These are phyloP conservation scores for Amia ocellicauda DNA, from an alignment of 2,113 vertebrate species.

Conservation along the genomic window DNA sequence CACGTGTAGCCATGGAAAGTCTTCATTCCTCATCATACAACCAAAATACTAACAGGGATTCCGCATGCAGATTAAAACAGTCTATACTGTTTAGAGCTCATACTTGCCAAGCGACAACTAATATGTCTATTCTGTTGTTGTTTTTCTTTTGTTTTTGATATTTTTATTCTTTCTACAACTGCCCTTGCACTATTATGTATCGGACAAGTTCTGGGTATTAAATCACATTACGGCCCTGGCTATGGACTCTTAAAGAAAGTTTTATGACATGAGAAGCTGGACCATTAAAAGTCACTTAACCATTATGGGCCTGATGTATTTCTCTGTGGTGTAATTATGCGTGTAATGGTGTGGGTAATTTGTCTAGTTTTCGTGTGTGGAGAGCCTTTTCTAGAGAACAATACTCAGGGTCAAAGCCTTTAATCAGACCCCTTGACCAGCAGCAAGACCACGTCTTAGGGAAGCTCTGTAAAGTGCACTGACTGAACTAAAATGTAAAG, in stretches of 20 bases:
- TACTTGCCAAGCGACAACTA: too few species aligned
- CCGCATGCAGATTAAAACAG: too few species aligned
- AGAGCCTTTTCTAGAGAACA: constrained; percentile 12
- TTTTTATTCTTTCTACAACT: too few species aligned
- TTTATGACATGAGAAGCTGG: not conserved
- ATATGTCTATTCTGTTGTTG: too few species aligned
- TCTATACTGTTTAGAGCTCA: too few species aligned
- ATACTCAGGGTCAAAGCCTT: constrained; percentile 9
- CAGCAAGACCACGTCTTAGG: not conserved
- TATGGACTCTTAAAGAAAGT: not conserved
- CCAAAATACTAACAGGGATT: too few species aligned
- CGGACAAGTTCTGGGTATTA: not conserved
- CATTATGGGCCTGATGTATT: constrained; percentile 10
- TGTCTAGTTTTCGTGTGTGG: not conserved
- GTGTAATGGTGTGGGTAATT: constrained; percentile 10
- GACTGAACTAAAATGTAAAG: not conserved
- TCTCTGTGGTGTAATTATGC: constrained; percentile 9
- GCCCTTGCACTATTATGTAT: too few species aligned
- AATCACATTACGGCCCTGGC: constrained; percentile 2
- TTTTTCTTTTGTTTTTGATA: too few species aligned
- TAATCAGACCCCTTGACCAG: constrained; percentile 13
- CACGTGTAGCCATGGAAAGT: too few species aligned
- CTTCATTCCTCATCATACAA: too few species aligned
- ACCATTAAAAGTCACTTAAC: constrained; percentile 20
- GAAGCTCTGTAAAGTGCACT: not conserved